Percentiles rank a stretch among this genome's conserved stretches.
phyloP scores from a whole-genome alignment of 2,797 vertebrate species.

The Acanthopagrus latus region DNA sequence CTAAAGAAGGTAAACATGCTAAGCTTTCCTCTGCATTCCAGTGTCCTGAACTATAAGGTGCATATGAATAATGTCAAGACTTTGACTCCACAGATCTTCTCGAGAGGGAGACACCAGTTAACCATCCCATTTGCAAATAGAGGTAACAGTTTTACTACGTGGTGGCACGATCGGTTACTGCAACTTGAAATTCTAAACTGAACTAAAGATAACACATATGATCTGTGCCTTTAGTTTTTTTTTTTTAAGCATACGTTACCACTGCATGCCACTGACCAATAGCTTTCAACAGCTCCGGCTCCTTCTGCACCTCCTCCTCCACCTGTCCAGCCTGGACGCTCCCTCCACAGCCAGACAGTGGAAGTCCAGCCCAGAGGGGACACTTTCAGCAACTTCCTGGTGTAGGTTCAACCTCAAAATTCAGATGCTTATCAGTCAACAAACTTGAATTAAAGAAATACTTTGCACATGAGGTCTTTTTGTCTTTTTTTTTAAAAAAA shows the following conservation, averaged over 20 bases:
- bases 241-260: neutral
- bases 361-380: conserved; percentile 45
- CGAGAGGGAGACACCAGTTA: conserved; percentile 33
- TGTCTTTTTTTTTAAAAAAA: neutral
- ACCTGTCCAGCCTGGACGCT: neutral
- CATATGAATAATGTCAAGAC: neutral
- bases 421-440: conserved; percentile 5
- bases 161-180: neutral
- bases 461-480: neutral
- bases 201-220: too few species aligned
- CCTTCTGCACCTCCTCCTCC: conserved; percentile 13
- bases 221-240: neutral
- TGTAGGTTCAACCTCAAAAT: conserved; percentile 15
- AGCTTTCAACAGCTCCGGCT: conserved; percentile 15
- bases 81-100: conserved; percentile 53
- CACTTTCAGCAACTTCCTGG: conserved; percentile 61
- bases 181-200: neutral
- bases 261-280: neutral
- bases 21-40: neutral
- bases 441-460: conserved; percentile 24
- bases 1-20: too few species aligned
- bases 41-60: neutral
- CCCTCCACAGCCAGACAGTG: neutral
- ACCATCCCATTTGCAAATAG: conserved; percentile 38
- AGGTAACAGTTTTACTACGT: conserved; percentile 62